Evolutionary conservation across 2,888 invertebrate genomes (phyloP).

Genomic region (Ctena decussata): DNA sequence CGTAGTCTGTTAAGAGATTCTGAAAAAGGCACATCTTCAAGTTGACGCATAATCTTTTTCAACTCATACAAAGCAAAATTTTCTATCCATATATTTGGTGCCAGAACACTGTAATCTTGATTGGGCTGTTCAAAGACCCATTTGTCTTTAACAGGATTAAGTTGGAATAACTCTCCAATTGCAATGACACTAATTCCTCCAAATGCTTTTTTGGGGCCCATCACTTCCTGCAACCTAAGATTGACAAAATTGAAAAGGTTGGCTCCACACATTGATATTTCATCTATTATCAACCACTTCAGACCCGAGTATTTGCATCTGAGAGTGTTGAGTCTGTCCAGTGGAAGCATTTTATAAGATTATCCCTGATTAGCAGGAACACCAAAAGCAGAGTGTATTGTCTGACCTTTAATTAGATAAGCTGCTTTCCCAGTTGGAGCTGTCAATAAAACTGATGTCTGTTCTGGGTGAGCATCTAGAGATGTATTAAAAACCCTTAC

Average conservation of each 20-base stretch:
- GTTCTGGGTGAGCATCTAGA: not conserved
- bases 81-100: conserved; percentile 16
- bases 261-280: conserved; percentile 8
- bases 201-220: not conserved
- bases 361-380: not conserved
- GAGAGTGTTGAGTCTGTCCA: not conserved
- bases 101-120: not conserved
- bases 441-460: not conserved
- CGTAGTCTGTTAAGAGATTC: not conserved
- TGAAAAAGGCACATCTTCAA: not conserved
- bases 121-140: not conserved
- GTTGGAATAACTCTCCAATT: conserved; percentile 20
- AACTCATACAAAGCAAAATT: conserved; percentile 18
- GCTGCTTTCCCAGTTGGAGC: not conserved
- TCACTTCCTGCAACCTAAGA: not conserved
- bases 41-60: conserved; percentile 21
- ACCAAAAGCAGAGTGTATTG: not conserved
- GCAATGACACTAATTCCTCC: conserved; percentile 10
- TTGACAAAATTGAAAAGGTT: conserved; percentile 6
- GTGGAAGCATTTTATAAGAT: not conserved
- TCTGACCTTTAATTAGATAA: not conserved
- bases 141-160: not conserved
- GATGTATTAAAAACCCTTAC: not conserved
- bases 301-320: not conserved
- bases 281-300: not conserved